phyloP scores from a whole-genome alignment of 2,888 invertebrate species.

The Carpatolechia fugitivella region DNA sequence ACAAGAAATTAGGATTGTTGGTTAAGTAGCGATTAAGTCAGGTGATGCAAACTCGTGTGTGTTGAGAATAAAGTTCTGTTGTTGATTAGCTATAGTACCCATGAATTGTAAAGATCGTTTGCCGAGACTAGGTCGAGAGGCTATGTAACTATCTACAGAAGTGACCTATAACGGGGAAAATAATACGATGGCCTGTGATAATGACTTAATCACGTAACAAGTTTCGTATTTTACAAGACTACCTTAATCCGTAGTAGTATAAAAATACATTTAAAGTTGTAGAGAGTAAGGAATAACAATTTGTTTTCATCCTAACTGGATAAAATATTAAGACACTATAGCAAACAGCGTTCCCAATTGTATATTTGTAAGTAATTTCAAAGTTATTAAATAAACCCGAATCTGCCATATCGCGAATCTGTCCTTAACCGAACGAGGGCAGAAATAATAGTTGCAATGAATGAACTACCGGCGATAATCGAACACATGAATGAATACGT shows the following conservation, averaged over 20 bases:
- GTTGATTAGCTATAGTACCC: not conserved
- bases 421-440: too few relatives aligned
- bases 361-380: too few relatives aligned
- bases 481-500: not conserved
- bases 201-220: slow-evolving; percentile 1
- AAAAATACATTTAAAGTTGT: too few relatives aligned
- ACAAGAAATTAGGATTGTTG: too few relatives aligned
- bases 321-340: too few relatives aligned
- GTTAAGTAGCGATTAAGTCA: not conserved
- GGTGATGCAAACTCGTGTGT: slow-evolving; percentile 1
- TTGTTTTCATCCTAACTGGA: too few relatives aligned
- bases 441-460: too few relatives aligned
- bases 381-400: too few relatives aligned
- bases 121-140: not conserved
- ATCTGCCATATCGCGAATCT: too few relatives aligned
- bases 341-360: too few relatives aligned
- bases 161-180: slow-evolving; percentile 4
- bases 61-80: not conserved
- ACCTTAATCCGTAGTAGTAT: not conserved
- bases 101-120: not conserved
- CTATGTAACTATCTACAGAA: not conserved
- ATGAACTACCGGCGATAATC: not conserved
- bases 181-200: not conserved
- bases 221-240: not conserved
- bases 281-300: too few relatives aligned